A percentile compares a stretch with the other conserved stretches of the same genome.
These are phyloP conservation scores for Onychostruthus taczanowskii DNA, from an alignment of 2,113 vertebrate species.

Conservation along the genomic window DNA sequence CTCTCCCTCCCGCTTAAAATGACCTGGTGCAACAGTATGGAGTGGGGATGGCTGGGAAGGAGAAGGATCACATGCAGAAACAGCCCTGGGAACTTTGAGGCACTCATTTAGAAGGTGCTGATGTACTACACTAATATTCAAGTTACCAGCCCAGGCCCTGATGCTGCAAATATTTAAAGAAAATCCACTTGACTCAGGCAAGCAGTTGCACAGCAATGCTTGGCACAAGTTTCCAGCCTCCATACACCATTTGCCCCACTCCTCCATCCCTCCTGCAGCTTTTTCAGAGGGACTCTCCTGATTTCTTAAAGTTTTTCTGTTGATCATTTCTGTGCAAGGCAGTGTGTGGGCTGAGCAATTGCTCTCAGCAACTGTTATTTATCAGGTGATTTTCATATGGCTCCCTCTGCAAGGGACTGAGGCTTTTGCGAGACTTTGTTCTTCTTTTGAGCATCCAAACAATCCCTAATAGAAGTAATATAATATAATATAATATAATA, in stretches of 20 bases:
- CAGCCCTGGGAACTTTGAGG: background rate
- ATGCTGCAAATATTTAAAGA: constrained; percentile 1
- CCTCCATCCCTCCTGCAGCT: constrained; percentile 28
- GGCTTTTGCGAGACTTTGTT: background rate
- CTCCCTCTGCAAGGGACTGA: background rate
- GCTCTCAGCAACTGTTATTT: constrained; percentile 48
- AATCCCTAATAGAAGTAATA: background rate
- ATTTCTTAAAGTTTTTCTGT: background rate
- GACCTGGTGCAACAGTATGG: background rate
- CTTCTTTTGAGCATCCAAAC: background rate
- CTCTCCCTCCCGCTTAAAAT: background rate
- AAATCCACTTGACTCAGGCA: background rate
- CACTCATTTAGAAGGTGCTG: background rate
- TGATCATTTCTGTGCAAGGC: constrained; percentile 15
- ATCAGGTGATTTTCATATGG: constrained; percentile 13
- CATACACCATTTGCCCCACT: background rate
- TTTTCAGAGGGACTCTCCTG: background rate
- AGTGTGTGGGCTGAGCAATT: constrained; percentile 22
- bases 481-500: background rate
- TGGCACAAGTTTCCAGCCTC: constrained; percentile 39
- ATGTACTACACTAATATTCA: background rate
- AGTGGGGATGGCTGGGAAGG: background rate
- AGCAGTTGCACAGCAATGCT: background rate
- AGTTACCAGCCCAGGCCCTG: background rate
- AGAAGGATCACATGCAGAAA: background rate